Conservation (phyloP, 2,888 invertebrate genomes). For the Doris montereyensis region DNA sequence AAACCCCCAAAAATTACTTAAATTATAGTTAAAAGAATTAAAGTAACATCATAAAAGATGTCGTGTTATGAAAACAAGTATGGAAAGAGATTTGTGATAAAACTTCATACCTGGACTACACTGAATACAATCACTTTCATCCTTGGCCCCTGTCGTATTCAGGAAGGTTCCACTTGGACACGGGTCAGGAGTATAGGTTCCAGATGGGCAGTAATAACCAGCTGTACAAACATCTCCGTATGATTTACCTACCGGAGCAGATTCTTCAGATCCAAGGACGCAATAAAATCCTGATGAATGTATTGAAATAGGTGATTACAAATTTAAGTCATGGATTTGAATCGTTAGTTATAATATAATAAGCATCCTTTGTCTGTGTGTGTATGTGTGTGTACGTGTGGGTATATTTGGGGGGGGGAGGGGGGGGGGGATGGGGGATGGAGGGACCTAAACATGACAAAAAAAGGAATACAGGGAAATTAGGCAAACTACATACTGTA, state of each 20-base stretch:
- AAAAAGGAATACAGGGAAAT: no score
- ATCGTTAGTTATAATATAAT: no score
- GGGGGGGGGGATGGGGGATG: no score
- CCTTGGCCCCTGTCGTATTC: conserved; percentile 53
- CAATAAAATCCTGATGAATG: conserved; percentile 66
- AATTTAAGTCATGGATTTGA: neutral
- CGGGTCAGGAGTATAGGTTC: conserved; percentile 57
- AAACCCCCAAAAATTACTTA: no score
- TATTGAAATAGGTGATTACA: neutral
- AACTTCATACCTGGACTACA: conserved; percentile 65
- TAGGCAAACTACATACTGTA: no score
- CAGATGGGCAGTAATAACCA: conserved; percentile 68
- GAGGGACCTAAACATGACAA: no score
- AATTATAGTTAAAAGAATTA: no score
- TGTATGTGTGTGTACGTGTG: no score
- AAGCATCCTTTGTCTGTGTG: neutral
- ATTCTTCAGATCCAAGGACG: conserved; percentile 52
- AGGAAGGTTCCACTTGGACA: conserved; percentile 69
- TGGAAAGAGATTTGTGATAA: no score
- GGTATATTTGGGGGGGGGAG: no score
- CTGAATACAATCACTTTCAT: conserved; percentile 59
- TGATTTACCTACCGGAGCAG: conserved; percentile 54
- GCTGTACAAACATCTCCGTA: conserved; percentile 64
- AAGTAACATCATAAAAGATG: no score
- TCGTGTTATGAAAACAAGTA: no score